Conservation (phyloP, 2,113 vertebrate species). For the Ahaetulla prasina region DNA sequence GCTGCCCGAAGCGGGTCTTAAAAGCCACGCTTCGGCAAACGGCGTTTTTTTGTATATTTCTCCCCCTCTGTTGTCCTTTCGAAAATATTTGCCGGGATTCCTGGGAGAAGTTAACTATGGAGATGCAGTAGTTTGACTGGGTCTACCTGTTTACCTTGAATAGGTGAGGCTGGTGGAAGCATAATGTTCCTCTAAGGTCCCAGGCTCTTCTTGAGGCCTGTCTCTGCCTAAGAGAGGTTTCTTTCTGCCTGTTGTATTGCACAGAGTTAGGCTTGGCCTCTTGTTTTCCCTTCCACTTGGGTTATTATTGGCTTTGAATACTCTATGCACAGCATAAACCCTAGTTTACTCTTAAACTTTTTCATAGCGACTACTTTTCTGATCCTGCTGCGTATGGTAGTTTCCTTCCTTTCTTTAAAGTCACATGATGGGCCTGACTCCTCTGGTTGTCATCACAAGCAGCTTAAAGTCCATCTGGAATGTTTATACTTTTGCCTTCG, state of each 20-base stretch:
- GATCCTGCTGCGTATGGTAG: neutral
- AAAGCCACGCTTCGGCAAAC: neutral
- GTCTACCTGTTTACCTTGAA: neutral
- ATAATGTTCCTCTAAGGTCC: neutral
- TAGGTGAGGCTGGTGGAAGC: neutral
- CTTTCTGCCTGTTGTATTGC: neutral
- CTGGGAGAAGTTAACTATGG: neutral
- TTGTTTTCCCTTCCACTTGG: neutral
- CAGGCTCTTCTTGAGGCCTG: neutral
- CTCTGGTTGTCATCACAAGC: neutral
- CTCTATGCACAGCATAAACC: neutral
- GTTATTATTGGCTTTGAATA: neutral
- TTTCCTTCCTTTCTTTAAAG: neutral
- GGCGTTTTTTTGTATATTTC: neutral
- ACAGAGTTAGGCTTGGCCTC: neutral
- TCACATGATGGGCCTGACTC: neutral
- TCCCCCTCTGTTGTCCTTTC: neutral
- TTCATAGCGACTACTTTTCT: neutral
- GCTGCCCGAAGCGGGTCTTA: neutral
- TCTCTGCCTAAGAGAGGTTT: neutral
- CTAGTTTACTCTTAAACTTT: neutral
- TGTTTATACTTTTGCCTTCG: neutral
- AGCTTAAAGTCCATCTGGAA: neutral
- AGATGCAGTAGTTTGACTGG: neutral
- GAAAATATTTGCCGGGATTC: neutral